Conservation (phyloP, 2,797 vertebrate species). For the Amblyopsis hoosieri region DNA sequence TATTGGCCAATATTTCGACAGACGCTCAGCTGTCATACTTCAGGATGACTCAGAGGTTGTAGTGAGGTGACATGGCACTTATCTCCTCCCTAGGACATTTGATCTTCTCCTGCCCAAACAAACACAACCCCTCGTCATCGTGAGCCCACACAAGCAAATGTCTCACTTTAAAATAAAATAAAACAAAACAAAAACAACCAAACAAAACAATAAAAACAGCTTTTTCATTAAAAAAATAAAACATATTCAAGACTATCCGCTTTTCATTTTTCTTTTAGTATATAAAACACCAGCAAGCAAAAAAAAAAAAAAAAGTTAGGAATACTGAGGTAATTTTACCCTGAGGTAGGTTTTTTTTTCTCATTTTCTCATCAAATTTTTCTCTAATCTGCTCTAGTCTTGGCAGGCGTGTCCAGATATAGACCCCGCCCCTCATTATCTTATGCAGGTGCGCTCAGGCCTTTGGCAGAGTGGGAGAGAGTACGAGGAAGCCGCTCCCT, state of each 20-base stretch:
- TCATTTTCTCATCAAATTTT: conserved; percentile 68
- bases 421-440: conserved; percentile 68
- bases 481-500: conserved; percentile 65
- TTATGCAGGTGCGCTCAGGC: conserved; percentile 68
- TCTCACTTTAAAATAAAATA: conserved; percentile 47
- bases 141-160: conserved; percentile 61
- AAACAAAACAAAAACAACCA: conserved; percentile 60
- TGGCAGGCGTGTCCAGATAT: conserved; percentile 63
- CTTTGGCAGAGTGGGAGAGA: conserved; percentile 71
- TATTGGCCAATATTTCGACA: conserved; percentile 59
- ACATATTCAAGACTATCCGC: conserved; percentile 96
- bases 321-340: conserved; percentile 96
- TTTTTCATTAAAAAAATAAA: conserved; percentile 97
- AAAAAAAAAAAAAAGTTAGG: conserved; percentile 72
- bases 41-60: conserved; percentile 54
- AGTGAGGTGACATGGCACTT: conserved; percentile 50
- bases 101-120: conserved; percentile 28
- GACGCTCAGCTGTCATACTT: conserved; percentile 55
- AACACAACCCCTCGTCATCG: conserved; percentile 54
- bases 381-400: conserved; percentile 81
- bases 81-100: conserved; percentile 20
- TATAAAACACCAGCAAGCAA: conserved; percentile 98
- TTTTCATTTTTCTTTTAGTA: conserved; percentile 77
- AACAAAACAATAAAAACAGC: conserved; percentile 84
- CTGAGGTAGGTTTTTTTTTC: conserved; percentile 90